Evolutionary conservation across 1,140 invertebrate species (phyloP).

Genomic region (Ceratina japonica): DNA sequence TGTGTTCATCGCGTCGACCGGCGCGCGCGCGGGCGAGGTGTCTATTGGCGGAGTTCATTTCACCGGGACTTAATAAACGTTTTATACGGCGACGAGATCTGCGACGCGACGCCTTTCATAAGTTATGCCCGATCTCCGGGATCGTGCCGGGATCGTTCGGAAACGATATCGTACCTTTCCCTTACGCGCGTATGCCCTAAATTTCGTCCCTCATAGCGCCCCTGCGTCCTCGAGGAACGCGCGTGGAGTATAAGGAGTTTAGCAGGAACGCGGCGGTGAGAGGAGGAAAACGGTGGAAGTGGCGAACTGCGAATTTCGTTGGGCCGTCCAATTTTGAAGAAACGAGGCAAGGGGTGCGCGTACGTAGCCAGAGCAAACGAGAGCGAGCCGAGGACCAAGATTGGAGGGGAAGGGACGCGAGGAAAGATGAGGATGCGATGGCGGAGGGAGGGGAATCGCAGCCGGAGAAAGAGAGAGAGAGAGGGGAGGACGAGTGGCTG

Average conservation of each 20-base stretch:
- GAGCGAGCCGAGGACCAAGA: conserved; percentile 27
- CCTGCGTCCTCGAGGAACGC: background rate
- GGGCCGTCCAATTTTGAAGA: conserved; percentile 67
- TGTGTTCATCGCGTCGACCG: conserved; percentile 11
- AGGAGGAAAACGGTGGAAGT: background rate
- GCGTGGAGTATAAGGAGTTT: background rate
- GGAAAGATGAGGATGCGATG: background rate
- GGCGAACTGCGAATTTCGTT: conserved; percentile 48
- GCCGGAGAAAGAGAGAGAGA: background rate
- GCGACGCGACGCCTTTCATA: conserved; percentile 46
- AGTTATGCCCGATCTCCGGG: conserved; percentile 28
- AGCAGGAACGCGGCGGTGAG: background rate
- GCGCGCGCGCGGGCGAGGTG: background rate
- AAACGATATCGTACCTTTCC: conserved; percentile 38
- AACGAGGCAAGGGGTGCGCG: conserved; percentile 37
- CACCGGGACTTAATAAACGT: conserved; percentile 61
- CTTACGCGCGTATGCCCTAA: conserved; percentile 34
- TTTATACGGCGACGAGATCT: conserved; percentile 50
- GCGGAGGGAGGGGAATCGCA: background rate
- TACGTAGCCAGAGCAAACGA: conserved; percentile 42
- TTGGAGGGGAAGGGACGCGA: conserved; percentile 12
- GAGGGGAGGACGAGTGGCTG: conserved; percentile 54
- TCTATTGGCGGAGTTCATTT: conserved; percentile 57
- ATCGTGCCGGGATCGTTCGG: conserved; percentile 25
- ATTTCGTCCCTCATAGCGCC: conserved; percentile 25